Conservation (phyloP, 2,113 vertebrate species). For the Pseudolaguvia tuberculata region DNA sequence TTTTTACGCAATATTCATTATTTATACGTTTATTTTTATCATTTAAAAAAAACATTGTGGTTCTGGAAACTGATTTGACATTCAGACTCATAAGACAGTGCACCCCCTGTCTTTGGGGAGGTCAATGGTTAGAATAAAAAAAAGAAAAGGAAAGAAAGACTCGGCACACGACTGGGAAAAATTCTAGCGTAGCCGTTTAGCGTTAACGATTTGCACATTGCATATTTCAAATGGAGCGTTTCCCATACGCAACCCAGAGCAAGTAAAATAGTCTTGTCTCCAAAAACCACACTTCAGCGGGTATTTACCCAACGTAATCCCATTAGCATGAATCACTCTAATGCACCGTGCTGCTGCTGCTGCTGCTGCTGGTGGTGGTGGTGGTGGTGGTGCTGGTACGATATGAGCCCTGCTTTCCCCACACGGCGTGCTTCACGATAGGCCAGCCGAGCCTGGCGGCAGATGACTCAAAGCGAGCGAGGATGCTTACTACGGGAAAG, state of each 20-base stretch:
- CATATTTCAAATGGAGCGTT: constrained; percentile 37
- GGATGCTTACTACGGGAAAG: constrained; percentile 43
- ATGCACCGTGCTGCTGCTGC: no score
- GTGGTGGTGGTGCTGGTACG: no score
- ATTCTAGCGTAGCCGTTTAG: constrained; percentile 16
- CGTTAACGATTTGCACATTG: constrained; percentile 12
- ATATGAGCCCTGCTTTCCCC: constrained; percentile 15
- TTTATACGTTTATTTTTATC: no score
- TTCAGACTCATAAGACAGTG: no score
- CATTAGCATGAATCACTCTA: constrained; percentile 47
- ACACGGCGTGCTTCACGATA: constrained; percentile 13
- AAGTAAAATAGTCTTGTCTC: constrained; percentile 42
- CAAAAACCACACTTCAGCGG: constrained; percentile 37
- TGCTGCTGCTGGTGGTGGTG: no score
- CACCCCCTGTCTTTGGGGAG: no score
- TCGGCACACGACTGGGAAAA: not conserved
- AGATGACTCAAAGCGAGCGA: constrained; percentile 40
- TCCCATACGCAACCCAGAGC: constrained; percentile 31
- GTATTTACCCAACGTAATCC: constrained; percentile 33
- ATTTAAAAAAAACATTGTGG: no score
- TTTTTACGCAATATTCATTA: no score
- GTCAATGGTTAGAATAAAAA: no score
- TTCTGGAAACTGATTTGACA: no score
- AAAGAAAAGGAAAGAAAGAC: no score
- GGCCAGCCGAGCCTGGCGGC: constrained; percentile 14